Conservation (phyloP, 2,888 invertebrate genomes). For the Sinotaia quadrata region DNA sequence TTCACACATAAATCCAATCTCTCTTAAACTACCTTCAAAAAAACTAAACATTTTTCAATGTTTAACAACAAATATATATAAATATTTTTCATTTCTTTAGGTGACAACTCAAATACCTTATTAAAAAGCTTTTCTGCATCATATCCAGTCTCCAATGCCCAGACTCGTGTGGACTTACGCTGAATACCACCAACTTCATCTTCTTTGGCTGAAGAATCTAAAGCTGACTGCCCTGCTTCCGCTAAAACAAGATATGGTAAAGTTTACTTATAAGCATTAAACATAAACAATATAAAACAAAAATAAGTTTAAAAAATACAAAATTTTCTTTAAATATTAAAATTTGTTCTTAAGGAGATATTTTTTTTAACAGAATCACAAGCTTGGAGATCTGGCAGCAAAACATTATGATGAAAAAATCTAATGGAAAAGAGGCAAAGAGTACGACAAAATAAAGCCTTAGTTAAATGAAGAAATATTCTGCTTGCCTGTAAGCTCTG, state of each 20-base stretch:
- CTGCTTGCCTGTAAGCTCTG: slow-evolving; percentile 83
- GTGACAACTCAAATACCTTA: too few species aligned
- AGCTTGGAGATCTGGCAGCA: too few species aligned
- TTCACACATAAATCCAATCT: too few species aligned
- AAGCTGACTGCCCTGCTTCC: slow-evolving; percentile 75
- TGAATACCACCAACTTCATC: slow-evolving; percentile 62
- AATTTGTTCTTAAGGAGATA: too few species aligned
- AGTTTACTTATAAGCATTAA: too few species aligned
- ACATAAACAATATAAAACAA: too few species aligned
- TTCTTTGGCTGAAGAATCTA: slow-evolving; percentile 70
- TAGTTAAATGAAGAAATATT: not conserved
- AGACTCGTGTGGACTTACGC: slow-evolving; percentile 82
- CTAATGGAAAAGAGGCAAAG: too few species aligned
- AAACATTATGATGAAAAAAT: too few species aligned
- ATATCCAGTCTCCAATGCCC: slow-evolving; percentile 89
- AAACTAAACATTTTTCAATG: not conserved
- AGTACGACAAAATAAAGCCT: not conserved
- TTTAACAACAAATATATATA: not conserved
- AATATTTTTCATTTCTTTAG: not conserved
- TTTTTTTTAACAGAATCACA: too few species aligned
- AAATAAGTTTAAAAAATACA: too few species aligned
- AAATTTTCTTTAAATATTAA: too few species aligned
- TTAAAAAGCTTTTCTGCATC: slow-evolving; percentile 88
- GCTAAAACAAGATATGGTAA: slow-evolving; percentile 45
- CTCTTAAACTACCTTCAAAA: not conserved